Percentiles rank a stretch among this genome's conserved stretches.
Conservation (phyloP, 2,888 invertebrate species). For the Ennomos quercinarius region DNA sequence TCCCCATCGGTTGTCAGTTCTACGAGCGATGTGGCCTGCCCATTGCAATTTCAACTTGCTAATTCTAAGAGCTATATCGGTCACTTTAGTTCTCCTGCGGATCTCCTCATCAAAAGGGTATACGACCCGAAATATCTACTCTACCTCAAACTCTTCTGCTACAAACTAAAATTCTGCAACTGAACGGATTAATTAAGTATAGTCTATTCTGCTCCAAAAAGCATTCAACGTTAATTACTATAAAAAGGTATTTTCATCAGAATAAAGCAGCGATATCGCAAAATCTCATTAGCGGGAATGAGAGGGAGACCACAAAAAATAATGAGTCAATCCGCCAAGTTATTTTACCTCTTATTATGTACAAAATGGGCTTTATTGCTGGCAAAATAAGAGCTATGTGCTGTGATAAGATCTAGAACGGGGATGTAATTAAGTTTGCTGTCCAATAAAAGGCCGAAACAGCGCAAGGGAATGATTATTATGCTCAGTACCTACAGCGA, state of each 20-base stretch:
- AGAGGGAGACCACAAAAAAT: conserved; percentile 68
- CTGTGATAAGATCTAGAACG: conserved; percentile 18
- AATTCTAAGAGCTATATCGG: too few relatives aligned
- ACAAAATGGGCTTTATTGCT: conserved; percentile 25
- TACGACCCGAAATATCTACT: neutral
- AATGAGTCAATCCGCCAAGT: conserved; percentile 56
- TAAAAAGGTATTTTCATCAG: conserved; percentile 55
- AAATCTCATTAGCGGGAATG: conserved; percentile 70
- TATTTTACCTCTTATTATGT: conserved; percentile 19
- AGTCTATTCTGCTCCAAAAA: conserved; percentile 32
- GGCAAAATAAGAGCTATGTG: conserved; percentile 9
- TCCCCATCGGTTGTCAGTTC: too few relatives aligned
- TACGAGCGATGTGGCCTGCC: too few relatives aligned
- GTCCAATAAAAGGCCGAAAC: conserved; percentile 40
- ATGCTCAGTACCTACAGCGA: conserved; percentile 32
- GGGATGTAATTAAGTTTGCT: conserved; percentile 36
- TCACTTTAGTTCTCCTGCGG: too few relatives aligned
- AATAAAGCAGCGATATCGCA: conserved; percentile 54
- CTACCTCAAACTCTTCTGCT: neutral
- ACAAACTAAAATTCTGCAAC: neutral
- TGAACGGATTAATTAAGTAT: conserved; percentile 24
- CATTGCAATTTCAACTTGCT: too few relatives aligned
- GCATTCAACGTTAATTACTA: conserved; percentile 55
- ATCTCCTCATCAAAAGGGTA: too few relatives aligned
- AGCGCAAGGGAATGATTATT: conserved; percentile 30